Conservation (phyloP, 2,113 vertebrate genomes). For the Epinephelus moara region DNA sequence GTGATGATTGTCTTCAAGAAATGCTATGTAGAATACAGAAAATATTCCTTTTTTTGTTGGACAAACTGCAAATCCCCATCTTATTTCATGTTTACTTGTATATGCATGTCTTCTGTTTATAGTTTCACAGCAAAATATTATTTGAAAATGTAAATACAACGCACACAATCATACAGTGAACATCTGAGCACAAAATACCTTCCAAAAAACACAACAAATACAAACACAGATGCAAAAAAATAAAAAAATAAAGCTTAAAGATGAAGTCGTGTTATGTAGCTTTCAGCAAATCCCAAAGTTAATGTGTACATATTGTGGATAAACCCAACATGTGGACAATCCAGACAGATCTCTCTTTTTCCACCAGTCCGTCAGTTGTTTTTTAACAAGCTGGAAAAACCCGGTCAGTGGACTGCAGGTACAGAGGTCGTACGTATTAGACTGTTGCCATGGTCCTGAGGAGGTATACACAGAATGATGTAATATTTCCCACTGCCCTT, state of each 20-base stretch:
- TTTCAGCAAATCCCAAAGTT: constrained; percentile 73
- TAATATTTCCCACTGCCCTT: constrained; percentile 67
- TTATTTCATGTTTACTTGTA: constrained; percentile 53
- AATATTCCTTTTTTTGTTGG: constrained; percentile 85
- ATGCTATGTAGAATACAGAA: constrained; percentile 80
- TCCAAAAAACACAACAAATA: constrained; percentile 9
- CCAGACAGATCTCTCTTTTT: constrained; percentile 55
- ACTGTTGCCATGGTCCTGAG: constrained; percentile 71
- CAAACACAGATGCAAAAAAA: constrained; percentile 10
- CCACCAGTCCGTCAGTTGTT: constrained; percentile 15
- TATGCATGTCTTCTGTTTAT: constrained; percentile 52
- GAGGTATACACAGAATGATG: constrained; percentile 71
- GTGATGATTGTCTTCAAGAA: constrained; percentile 86
- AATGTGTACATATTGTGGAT: constrained; percentile 55
- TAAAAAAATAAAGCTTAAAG: constrained; percentile 19
- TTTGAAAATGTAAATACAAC: constrained; percentile 58
- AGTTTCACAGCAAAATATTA: constrained; percentile 28
- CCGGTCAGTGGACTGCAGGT: constrained; percentile 52
- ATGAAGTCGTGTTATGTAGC: constrained; percentile 33
- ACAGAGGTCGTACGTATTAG: constrained; percentile 56
- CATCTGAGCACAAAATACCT: constrained; percentile 53
- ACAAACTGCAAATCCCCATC: constrained; percentile 78
- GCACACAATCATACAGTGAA: constrained; percentile 47
- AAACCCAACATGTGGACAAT: constrained; percentile 75
- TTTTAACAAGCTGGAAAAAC: constrained; percentile 70